A percentile compares a stretch with the other conserved stretches of the same genome.
Evolutionary conservation across 2,113 vertebrate genomes (phyloP).

Genomic region (Cacatua alba): DNA sequence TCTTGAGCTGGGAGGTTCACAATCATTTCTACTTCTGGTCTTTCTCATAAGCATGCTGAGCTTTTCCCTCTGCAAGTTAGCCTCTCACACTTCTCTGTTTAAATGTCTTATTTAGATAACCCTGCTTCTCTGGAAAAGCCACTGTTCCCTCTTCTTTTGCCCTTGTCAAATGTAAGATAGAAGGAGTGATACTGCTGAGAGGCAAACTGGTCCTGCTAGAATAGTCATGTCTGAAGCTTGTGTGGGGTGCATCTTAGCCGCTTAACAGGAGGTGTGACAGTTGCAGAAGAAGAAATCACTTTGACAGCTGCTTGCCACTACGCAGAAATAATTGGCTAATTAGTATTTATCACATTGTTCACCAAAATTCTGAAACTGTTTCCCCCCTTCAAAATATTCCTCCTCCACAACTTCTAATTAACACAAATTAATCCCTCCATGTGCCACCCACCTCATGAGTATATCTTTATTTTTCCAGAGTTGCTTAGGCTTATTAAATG

Average conservation of each 20-base stretch:
- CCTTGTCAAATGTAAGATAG: background rate
- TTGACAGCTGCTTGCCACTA: slow-evolving; percentile 12
- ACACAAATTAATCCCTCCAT: slow-evolving; percentile 51
- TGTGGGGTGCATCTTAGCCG: background rate
- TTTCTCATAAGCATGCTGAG: background rate
- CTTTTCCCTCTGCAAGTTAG: background rate
- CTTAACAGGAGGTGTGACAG: slow-evolving; percentile 38
- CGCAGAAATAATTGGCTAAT: slow-evolving; percentile 53
- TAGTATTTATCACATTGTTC: slow-evolving; percentile 59
- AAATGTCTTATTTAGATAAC: background rate
- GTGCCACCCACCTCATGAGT: slow-evolving; percentile 42
- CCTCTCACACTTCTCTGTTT: background rate
- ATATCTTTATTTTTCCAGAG: slow-evolving; percentile 35
- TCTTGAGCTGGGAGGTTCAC: background rate
- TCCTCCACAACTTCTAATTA: slow-evolving; percentile 52
- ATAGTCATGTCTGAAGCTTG: background rate
- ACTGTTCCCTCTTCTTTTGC: background rate
- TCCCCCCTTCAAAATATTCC: slow-evolving; percentile 40
- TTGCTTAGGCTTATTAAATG: slow-evolving; percentile 45
- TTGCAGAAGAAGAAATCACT: slow-evolving; percentile 18
- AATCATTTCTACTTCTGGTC: background rate
- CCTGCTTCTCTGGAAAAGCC: background rate
- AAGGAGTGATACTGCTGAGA: background rate
- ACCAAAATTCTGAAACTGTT: slow-evolving; percentile 27
- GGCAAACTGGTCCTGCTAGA: background rate